phyloP scores from a whole-genome alignment of 2,888 invertebrate species.

The Phrixothrix hirtus region DNA sequence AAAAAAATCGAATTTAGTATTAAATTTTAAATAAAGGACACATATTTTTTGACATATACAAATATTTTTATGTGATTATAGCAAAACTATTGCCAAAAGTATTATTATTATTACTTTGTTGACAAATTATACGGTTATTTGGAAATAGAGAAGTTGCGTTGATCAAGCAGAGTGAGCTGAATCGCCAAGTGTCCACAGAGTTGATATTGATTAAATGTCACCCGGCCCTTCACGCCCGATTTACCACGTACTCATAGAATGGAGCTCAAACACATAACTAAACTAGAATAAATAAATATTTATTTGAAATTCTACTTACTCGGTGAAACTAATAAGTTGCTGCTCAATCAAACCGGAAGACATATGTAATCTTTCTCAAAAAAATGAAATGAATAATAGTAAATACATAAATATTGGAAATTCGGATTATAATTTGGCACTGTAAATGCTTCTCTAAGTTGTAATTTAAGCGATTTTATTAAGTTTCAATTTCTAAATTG shows the following conservation, averaged over 20 bases:
- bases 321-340: too few species aligned
- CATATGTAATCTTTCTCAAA: too few species aligned
- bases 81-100: background rate
- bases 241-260: conserved; percentile 48
- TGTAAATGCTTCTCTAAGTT: too few species aligned
- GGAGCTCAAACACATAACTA: conserved; percentile 29
- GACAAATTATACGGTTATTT: conserved; percentile 29
- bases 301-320: conserved; percentile 13
- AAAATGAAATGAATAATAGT: too few species aligned
- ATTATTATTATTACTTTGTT: conserved; percentile 24
- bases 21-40: too few species aligned
- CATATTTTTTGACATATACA: background rate
- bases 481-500: too few species aligned
- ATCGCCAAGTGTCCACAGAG: conserved; percentile 48
- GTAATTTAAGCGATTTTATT: too few species aligned
- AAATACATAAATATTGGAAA: too few species aligned
- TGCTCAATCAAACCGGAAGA: too few species aligned
- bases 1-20: too few species aligned
- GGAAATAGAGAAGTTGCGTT: conserved; percentile 38
- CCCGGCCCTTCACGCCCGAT: conserved; percentile 52
- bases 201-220: conserved; percentile 54
- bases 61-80: background rate
- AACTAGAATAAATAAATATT: conserved; percentile 27
- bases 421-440: too few species aligned
- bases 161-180: conserved; percentile 36